Conservation (phyloP, 2,888 invertebrate genomes). For the Tenodera sinensis region DNA sequence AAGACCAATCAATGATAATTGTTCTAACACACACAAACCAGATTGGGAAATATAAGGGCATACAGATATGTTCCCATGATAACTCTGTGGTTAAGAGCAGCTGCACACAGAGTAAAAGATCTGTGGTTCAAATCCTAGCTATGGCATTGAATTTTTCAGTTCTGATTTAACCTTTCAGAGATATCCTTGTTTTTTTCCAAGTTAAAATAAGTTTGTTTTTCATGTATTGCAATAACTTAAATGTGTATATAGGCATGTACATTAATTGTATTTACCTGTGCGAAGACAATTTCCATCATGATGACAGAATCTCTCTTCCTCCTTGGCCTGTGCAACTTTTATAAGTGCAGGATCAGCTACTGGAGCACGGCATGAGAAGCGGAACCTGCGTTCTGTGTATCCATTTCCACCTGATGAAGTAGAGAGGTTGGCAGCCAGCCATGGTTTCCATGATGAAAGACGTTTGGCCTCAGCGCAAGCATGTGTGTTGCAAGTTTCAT, state of each 20-base stretch:
- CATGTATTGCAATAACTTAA: neutral
- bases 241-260: neutral
- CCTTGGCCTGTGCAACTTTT: slow-evolving; percentile 66
- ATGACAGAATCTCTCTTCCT: slow-evolving; percentile 75
- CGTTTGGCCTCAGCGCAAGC: slow-evolving; percentile 69
- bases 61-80: no score
- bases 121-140: no score
- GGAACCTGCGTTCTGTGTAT: slow-evolving; percentile 72
- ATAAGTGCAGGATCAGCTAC: slow-evolving; percentile 65
- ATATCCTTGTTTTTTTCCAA: no score
- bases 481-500: slow-evolving; percentile 70
- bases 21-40: no score
- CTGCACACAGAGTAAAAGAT: no score
- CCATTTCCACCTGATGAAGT: slow-evolving; percentile 54
- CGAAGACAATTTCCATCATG: slow-evolving; percentile 59
- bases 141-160: no score
- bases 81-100: no score
- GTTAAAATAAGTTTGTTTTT: neutral
- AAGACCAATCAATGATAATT: no score
- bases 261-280: slow-evolving; percentile 20
- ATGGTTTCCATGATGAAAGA: slow-evolving; percentile 73
- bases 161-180: no score
- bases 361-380: slow-evolving; percentile 75
- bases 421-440: slow-evolving; percentile 52
- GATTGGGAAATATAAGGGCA: no score